A percentile compares a stretch with the other conserved stretches of the same genome.
Evolutionary conservation across 2,888 invertebrate species (phyloP).

Genomic region (Scelioninae gen. 1): DNA sequence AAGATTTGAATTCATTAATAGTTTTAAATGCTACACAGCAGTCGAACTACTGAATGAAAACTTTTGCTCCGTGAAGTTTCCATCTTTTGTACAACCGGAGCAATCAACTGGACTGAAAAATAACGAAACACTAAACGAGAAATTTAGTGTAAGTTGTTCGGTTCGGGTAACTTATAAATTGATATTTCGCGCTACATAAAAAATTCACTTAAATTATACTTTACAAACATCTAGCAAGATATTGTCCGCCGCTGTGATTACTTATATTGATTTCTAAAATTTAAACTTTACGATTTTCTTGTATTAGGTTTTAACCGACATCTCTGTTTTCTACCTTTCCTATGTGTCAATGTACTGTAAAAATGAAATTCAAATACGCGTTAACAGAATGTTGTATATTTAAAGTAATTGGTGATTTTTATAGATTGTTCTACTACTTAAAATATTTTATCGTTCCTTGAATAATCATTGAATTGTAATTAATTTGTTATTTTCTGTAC

Average conservation of each 20-base stretch:
- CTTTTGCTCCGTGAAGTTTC: conserved; percentile 7
- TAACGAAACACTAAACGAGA: background rate
- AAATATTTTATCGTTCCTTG: conserved; percentile 1
- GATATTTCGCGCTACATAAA: conserved; percentile 5
- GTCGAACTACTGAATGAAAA: conserved; percentile 6
- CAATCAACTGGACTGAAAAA: conserved; percentile 5
- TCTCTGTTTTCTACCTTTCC: conserved; percentile 12
- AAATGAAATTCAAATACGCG: conserved; percentile 11
- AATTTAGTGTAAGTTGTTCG: conserved; percentile 6
- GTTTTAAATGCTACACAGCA: conserved; percentile 2
- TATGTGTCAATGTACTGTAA: conserved; percentile 14
- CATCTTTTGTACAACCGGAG: conserved; percentile 3
- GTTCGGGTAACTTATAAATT: conserved; percentile 6
- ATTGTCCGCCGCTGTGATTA: conserved; percentile 13
- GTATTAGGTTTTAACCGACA: conserved; percentile 20
- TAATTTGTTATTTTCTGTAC: too few species aligned
- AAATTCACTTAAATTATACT: conserved; percentile 8
- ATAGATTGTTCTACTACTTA: conserved; percentile 6
- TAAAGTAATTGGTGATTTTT: background rate
- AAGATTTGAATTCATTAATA: conserved; percentile 2
- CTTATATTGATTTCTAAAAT: conserved; percentile 11
- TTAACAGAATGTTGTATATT: background rate
- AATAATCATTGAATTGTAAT: too few species aligned
- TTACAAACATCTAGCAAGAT: conserved; percentile 9
- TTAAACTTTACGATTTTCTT: conserved; percentile 24